Base-by-base conservation (phyloP, 2,888 invertebrate genomes). In the Chymomyza caudatula region DNA sequence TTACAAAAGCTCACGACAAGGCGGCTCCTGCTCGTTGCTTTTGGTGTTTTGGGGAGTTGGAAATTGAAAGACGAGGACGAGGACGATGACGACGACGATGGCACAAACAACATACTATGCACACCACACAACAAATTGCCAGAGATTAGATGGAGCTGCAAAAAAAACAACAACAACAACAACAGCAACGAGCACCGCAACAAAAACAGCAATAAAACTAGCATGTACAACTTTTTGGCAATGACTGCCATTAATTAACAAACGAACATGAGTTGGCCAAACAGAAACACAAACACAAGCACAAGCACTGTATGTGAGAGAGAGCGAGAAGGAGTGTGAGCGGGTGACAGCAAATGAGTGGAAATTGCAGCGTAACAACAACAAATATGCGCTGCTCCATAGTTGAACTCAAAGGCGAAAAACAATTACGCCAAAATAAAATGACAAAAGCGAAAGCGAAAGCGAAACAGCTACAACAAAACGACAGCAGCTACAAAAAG, bases 231-330 rank as follows among this genome's bases (percentile, higher is more conserved):
- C 51, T 51, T 29, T 29, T 29, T 29, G 29, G 29, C 29, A 29
- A 29, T 3, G 44, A 11, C 51, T 51, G 52, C 52, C 23, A 53
- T 53, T 53, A 53, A 53, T 53, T 53, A 53, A 53, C 52, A 53
- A 53, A 53, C 19, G 52, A 22, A 44, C n/a, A 44, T 29, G 29
- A 29, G 29, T 29, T 29, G 29, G 29, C 29, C 29, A 29, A 29
- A 29, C 8, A n/a, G n/a, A n/a, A n/a, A n/a, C 44, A 44, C 6
- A 44, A 3, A 44, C 6, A 44, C 6, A 37, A 4, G 37, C 4
- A 37, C 37, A 37, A 4, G 4, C 11, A 15, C 6, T 44, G 17
- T 44, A 15, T 43, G 43, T 43, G 43, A 3, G 5, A 6, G 37
- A 37, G 37, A 4, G 43, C 8, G 43, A 6, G 13, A 6, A 11